Percentiles rank a stretch among this genome's conserved stretches.
phyloP scores from a whole-genome alignment of 2,113 vertebrate genomes.

The Notarius quadriscutis region DNA sequence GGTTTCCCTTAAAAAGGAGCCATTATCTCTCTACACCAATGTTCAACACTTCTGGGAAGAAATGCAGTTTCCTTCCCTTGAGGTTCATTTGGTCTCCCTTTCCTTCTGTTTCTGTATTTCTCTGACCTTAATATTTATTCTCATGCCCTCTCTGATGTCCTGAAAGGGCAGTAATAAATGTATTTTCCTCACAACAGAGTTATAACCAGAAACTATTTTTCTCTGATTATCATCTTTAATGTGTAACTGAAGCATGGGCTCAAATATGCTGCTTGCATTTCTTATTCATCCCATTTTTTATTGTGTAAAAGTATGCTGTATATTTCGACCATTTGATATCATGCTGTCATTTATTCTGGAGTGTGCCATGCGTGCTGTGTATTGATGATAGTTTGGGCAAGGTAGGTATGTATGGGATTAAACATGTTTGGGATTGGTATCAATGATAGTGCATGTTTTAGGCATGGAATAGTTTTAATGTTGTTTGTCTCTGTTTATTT shows the following conservation, averaged over 20 bases:
- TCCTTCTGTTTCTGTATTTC: conserved; percentile 8
- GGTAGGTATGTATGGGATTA: neutral
- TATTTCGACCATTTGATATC: neutral
- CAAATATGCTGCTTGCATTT: neutral
- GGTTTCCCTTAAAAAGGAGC: neutral
- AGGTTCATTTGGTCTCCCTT: conserved; percentile 18
- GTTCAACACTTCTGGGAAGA: conserved; percentile 1
- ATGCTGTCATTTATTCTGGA: neutral
- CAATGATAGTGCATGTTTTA: neutral
- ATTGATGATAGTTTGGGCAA: neutral
- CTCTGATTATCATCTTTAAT: neutral
- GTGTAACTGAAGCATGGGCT: too few species aligned
- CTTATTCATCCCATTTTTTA: neutral
- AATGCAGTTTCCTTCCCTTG: conserved; percentile 5
- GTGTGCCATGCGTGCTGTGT: neutral
- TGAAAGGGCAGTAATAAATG: conserved; percentile 3
- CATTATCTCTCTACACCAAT: neutral
- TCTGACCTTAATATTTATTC: conserved; percentile 37
- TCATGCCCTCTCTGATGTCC: conserved; percentile 44
- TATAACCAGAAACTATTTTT: conserved; percentile 7
- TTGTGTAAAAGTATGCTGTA: neutral
- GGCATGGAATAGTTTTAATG: neutral
- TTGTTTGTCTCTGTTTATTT: neutral
- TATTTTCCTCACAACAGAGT: neutral
- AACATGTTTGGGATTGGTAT: neutral